These are phyloP conservation scores for Caranx ignobilis DNA, from an alignment of 2,113 vertebrate genomes.

Conservation along the genomic window DNA sequence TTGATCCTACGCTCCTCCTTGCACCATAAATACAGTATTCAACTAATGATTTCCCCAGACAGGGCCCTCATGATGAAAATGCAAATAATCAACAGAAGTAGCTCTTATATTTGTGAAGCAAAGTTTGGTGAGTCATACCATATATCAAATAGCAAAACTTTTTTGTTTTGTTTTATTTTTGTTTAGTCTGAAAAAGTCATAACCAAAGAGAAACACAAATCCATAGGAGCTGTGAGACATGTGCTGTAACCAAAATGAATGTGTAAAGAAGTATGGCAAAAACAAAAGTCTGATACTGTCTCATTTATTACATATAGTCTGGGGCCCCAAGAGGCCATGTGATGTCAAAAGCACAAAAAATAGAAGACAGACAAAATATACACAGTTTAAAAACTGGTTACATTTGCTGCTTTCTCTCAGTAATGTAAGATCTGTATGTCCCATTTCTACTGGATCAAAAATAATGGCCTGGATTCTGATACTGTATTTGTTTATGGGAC, in stretches of 20 bases:
- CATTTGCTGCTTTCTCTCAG: neutral
- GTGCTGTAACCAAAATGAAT: neutral
- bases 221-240: neutral
- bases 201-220: neutral
- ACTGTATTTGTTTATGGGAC: neutral
- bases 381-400: neutral
- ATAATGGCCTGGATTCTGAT: no score
- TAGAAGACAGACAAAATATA: neutral
- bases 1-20: neutral
- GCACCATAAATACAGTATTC: neutral
- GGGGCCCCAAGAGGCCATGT: neutral
- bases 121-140: neutral
- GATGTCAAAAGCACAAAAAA: neutral
- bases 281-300: neutral
- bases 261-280: neutral
- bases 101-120: neutral
- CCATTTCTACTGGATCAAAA: no score
- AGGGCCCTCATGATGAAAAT: no score
- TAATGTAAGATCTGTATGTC: neutral
- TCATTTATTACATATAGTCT: neutral
- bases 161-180: no score
- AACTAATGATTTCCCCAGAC: neutral
- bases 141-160: neutral
- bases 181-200: neutral
- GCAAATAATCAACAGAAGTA: neutral